Evolutionary conservation across 2,888 invertebrate genomes (phyloP), one percentile per base, ranked within the genome.

Genomic region (Clivina fossor): DNA sequence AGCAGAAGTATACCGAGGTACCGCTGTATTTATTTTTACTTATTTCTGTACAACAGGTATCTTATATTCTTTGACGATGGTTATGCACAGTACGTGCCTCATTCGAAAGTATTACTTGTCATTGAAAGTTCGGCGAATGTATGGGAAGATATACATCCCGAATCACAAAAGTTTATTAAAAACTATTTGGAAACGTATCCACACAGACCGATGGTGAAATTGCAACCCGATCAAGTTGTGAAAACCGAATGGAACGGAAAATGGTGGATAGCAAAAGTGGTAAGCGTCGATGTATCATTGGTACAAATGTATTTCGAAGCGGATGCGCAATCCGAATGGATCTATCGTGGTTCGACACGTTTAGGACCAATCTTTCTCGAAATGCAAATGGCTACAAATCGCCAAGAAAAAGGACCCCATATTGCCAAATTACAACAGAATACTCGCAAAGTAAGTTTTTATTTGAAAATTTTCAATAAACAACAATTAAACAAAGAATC

Each of bases 61-160:
- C 76, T 95, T 58, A 82, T 95, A 24, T 95, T 96, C 72, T 95
- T 94, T 73, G 95, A 95, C 71, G 92, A 93, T 69, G 94, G 94
- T 0, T 93, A 91, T 69, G 90, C 90, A 0, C 91, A 93, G 66
- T 95, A 95, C 72, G 89, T 89, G 0, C 71, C 73, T 1, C 88
- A 88, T 62, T 74, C 80, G 3, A 78, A 83, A 66, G 84, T 91
- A 0, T 80, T 83, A 2, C 72, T 88, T 0, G 85, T 92, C 1
- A 83, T 82, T 58, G 83, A 87, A 63, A 75, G 78, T 59, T 88
- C 88, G 18, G 67, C 76, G 0, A 81, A 85, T 24, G 92, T 94
- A 0, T 94, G 93, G 90, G 90, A 93, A 63, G 95, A 96, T 68
- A 83, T 95, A 24, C 88, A 90, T 61, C 82, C 82, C 0, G 88